These are phyloP conservation scores for Turnix velox DNA, from an alignment of 2,113 vertebrate species.

Conservation along the genomic window DNA sequence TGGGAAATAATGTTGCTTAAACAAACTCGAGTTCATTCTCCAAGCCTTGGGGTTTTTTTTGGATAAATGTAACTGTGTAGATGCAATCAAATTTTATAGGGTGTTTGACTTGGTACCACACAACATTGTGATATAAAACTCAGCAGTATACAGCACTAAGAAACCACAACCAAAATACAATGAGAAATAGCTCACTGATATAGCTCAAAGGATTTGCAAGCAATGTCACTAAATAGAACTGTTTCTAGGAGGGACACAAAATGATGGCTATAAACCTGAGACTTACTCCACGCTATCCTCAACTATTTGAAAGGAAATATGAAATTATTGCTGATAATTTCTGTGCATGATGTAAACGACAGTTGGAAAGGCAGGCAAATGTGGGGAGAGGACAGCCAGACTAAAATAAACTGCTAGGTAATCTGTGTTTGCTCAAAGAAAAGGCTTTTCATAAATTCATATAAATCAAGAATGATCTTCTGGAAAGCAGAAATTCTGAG, in stretches of 20 bases:
- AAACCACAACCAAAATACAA: neutral
- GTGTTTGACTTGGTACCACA: conserved; percentile 47
- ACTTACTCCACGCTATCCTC: neutral
- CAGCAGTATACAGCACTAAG: neutral
- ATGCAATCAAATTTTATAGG: conserved; percentile 40
- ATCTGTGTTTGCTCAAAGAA: neutral
- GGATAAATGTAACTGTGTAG: neutral
- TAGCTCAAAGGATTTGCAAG: neutral
- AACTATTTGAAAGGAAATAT: neutral
- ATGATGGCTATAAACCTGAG: neutral
- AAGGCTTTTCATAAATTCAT: neutral
- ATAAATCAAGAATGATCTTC: neutral
- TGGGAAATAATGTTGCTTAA: conserved; percentile 42
- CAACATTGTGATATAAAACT: conserved; percentile 28
- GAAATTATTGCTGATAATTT: neutral
- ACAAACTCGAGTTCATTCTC: conserved; percentile 37
- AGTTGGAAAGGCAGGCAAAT: neutral
- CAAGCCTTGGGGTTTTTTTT: conserved; percentile 19
- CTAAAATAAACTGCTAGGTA: neutral
- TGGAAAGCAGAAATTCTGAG: neutral
- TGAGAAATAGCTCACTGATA: neutral
- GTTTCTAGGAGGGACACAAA: neutral
- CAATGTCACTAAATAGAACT: neutral
- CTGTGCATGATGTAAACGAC: neutral
- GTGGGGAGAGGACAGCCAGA: neutral